phyloP scores from a whole-genome alignment of 1,140 invertebrate species.

The Diorhabda elongata region DNA sequence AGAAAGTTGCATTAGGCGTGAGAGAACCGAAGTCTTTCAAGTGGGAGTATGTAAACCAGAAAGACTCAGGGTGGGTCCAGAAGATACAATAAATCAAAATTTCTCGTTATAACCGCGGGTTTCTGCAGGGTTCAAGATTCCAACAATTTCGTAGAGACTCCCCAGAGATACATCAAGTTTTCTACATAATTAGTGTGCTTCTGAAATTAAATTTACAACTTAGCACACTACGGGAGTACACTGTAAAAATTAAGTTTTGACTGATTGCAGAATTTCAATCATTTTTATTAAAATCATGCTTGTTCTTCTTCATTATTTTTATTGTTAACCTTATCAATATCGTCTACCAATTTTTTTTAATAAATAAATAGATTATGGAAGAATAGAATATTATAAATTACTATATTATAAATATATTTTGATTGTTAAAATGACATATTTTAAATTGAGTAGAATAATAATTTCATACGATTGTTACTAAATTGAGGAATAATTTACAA shows the following conservation, averaged over 20 bases:
- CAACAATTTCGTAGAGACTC: constrained; percentile 1
- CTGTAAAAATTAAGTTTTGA: neutral
- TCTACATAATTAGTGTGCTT: neutral
- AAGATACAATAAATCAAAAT: constrained; percentile 31
- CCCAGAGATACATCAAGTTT: neutral
- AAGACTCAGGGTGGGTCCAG: constrained; percentile 11
- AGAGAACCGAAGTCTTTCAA: constrained; percentile 25
- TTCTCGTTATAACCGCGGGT: constrained; percentile 34
- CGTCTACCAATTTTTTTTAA: too few species aligned
- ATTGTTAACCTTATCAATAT: too few species aligned
- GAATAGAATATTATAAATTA: too few species aligned
- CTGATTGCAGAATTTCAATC: too few species aligned
- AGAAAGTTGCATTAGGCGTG: constrained; percentile 27
- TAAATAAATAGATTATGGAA: too few species aligned
- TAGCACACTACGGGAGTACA: neutral
- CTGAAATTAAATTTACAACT: neutral
- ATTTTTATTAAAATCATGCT: too few species aligned
- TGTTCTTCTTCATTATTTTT: too few species aligned
- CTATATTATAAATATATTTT: too few species aligned
- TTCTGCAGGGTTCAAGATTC: constrained; percentile 29
- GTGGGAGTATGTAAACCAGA: constrained; percentile 37
- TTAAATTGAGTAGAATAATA: too few species aligned
- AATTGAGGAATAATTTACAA: too few species aligned
- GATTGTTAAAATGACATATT: too few species aligned
- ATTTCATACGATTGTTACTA: too few species aligned